Percentiles rank a stretch among this genome's conserved stretches.
Conservation (phyloP, 2,888 invertebrate genomes). For the Brachyptera risi region DNA sequence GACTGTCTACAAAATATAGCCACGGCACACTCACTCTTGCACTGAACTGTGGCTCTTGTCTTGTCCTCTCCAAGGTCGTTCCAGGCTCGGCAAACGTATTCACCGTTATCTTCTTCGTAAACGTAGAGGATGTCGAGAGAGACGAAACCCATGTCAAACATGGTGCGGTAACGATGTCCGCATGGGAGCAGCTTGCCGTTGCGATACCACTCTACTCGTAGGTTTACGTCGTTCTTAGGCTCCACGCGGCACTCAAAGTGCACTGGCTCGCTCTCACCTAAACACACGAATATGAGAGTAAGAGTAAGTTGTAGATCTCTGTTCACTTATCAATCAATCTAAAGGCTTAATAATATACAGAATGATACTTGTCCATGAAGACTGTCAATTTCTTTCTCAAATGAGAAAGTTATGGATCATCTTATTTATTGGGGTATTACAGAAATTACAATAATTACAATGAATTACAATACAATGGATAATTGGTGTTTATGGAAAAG, state of each 20-base stretch:
- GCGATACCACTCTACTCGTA: conserved; percentile 90
- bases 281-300: too few species aligned
- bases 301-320: too few species aligned
- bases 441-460: too few species aligned
- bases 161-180: conserved; percentile 88
- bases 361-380: too few species aligned
- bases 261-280: conserved; percentile 81
- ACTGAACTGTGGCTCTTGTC: conserved; percentile 77
- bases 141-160: conserved; percentile 91
- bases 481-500: too few species aligned
- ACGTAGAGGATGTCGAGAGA: conserved; percentile 89
- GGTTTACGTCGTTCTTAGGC: conserved; percentile 88
- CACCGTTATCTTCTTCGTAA: conserved; percentile 91
- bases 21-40: conserved; percentile 62
- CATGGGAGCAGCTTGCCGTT: conserved; percentile 84
- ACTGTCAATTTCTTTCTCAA: too few species aligned
- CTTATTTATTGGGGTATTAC: too few species aligned
- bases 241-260: conserved; percentile 95
- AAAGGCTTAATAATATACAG: too few species aligned
- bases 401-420: too few species aligned
- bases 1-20: not conserved
- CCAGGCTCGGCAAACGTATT: conserved; percentile 87
- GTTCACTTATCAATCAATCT: too few species aligned
- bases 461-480: too few species aligned
- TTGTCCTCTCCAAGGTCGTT: conserved; percentile 90